phyloP scores from a whole-genome alignment of 2,888 invertebrate species.

The Eulithis testata region DNA sequence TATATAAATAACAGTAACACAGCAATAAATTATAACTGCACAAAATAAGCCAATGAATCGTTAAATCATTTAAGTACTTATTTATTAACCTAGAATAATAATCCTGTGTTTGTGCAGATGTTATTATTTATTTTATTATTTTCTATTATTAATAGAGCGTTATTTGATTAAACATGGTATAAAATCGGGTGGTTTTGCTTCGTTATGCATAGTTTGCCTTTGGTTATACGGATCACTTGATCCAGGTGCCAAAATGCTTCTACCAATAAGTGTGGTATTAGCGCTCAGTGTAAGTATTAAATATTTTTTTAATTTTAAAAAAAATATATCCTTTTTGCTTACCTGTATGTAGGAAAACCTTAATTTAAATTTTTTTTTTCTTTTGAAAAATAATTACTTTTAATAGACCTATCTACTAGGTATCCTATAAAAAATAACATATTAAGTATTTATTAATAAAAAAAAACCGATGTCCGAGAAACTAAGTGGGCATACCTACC shows the following conservation, averaged over 20 bases:
- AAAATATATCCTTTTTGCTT: too few species aligned
- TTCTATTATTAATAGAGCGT: conserved; percentile 7
- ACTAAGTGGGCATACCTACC: too few species aligned
- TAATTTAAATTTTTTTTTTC: too few species aligned
- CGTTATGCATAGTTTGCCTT: conserved; percentile 18
- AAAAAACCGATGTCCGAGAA: too few species aligned
- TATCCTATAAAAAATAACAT: too few species aligned
- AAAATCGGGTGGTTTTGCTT: conserved; percentile 6
- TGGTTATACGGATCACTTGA: conserved; percentile 18
- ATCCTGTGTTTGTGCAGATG: conserved; percentile 16
- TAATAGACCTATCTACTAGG: too few species aligned
- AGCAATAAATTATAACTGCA: conserved; percentile 26
- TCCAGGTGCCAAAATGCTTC: conserved; percentile 23
- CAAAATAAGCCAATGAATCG: conserved; percentile 16
- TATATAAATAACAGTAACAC: not conserved
- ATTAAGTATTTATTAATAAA: too few species aligned
- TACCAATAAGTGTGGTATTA: conserved; percentile 12
- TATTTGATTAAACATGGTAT: conserved; percentile 21
- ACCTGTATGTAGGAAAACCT: too few species aligned
- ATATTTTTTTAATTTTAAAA: too few species aligned
- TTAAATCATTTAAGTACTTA: conserved; percentile 11
- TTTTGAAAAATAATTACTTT: too few species aligned
- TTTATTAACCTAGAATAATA: conserved; percentile 23
- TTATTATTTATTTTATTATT: not conserved
- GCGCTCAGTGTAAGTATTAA: conserved; percentile 27